Percentiles rank a stretch among this genome's conserved stretches.
Conservation (phyloP, 2,797 vertebrate species). For the Poeciliopsis gracilis region DNA sequence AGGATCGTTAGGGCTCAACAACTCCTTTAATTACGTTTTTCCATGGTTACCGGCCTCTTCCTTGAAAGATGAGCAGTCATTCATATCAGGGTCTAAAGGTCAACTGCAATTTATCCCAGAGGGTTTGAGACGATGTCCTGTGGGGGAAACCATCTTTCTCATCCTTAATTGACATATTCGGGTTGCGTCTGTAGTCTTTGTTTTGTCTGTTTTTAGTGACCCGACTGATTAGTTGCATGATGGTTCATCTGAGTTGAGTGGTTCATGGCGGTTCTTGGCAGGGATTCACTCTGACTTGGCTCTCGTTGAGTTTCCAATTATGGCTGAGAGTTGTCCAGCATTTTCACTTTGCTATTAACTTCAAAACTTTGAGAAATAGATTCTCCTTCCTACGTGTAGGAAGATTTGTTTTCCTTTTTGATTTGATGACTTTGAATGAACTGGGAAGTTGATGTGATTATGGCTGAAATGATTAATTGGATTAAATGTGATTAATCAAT, state of each 20-base stretch:
- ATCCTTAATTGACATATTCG: slow-evolving; percentile 13
- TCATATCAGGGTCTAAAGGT: slow-evolving; percentile 59
- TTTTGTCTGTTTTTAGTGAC: slow-evolving; percentile 17
- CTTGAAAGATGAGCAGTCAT: slow-evolving; percentile 62
- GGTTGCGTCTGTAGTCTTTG: neutral
- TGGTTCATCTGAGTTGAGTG: slow-evolving; percentile 36
- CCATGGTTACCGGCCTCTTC: slow-evolving; percentile 59
- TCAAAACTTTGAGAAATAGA: neutral
- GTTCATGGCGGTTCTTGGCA: slow-evolving; percentile 44
- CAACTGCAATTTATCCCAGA: slow-evolving; percentile 53
- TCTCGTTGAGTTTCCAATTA: slow-evolving; percentile 64
- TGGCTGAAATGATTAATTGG: too few species aligned
- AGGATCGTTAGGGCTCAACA: slow-evolving; percentile 54
- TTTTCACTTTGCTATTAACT: neutral
- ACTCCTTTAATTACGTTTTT: slow-evolving; percentile 63
- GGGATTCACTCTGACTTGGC: slow-evolving; percentile 60
- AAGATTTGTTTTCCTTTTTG: neutral
- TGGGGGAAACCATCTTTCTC: neutral
- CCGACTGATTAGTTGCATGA: slow-evolving; percentile 38
- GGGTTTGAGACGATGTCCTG: slow-evolving; percentile 24
- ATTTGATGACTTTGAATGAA: neutral
- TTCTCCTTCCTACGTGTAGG: neutral
- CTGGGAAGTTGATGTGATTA: neutral
- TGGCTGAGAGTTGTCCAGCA: slow-evolving; percentile 41
- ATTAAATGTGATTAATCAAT: too few species aligned